Conservation (phyloP, 2,113 vertebrate genomes). For the Rhabdomys dilectus region DNA sequence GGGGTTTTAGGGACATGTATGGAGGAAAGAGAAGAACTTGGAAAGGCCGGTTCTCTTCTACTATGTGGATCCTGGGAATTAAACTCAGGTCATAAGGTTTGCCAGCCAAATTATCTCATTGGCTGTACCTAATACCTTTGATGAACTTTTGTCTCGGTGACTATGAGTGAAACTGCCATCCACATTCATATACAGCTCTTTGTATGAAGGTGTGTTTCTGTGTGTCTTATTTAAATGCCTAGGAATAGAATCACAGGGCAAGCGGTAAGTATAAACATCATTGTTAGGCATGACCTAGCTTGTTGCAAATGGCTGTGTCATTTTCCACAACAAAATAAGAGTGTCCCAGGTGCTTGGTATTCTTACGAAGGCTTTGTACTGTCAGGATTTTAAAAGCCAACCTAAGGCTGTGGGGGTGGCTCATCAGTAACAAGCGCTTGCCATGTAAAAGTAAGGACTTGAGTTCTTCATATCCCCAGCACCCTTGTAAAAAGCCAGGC, state of each 20-base stretch:
- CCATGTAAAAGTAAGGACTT: neutral
- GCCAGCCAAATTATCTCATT: neutral
- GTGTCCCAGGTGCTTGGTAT: neutral
- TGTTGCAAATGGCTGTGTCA: neutral
- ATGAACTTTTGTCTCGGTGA: neutral
- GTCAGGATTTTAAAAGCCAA: neutral
- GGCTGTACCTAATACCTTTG: neutral
- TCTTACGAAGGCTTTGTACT: neutral
- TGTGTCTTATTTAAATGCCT: constrained; percentile 11
- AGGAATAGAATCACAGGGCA: neutral
- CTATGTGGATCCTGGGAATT: neutral
- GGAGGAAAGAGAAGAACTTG: neutral
- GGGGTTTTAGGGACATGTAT: neutral
- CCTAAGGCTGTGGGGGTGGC: no score
- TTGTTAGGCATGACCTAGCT: constrained; percentile 3
- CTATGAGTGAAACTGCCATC: neutral
- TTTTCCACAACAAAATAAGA: neutral
- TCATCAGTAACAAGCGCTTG: neutral
- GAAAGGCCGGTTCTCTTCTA: neutral
- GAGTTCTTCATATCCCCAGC: neutral
- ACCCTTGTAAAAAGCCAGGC: neutral
- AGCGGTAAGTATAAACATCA: neutral
- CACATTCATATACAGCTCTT: neutral
- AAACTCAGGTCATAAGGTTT: neutral
- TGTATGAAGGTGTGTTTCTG: neutral